Percentiles rank a stretch among this genome's conserved stretches.
Evolutionary conservation across 2,888 invertebrate genomes (phyloP).

Genomic region (Serripes groenlandicus): DNA sequence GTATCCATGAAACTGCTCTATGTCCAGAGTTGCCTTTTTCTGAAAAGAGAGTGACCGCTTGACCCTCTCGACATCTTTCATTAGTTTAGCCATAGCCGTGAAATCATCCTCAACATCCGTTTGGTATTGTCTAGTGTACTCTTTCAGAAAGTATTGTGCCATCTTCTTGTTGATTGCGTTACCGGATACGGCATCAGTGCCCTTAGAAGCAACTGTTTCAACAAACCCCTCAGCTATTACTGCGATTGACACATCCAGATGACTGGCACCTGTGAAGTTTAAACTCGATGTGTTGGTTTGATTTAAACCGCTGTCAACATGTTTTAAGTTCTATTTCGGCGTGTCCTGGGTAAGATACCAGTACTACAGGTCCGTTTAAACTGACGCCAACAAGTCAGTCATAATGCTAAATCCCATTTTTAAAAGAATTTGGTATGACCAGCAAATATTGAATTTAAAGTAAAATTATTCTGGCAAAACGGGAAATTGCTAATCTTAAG

Average conservation of each 20-base stretch:
- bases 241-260: conserved; percentile 6
- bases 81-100: neutral
- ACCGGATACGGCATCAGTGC: neutral
- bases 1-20: neutral
- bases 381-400: too few relatives aligned
- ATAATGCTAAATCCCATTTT: too few relatives aligned
- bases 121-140: neutral
- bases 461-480: too few relatives aligned
- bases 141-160: conserved; percentile 3
- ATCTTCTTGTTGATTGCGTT: conserved; percentile 2
- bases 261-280: conserved; percentile 19
- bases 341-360: too few relatives aligned
- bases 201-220: neutral
- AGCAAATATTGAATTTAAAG: too few relatives aligned
- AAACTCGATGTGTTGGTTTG: too few relatives aligned
- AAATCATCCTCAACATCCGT: neutral
- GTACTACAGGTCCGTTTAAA: too few relatives aligned
- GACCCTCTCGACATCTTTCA: neutral
- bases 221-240: neutral
- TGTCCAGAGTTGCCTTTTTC: neutral
- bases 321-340: too few relatives aligned
- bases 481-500: too few relatives aligned
- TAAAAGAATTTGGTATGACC: too few relatives aligned
- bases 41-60: neutral
- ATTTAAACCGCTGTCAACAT: too few relatives aligned